Percentiles rank a stretch among this genome's conserved stretches.
These are phyloP conservation scores for Penaeus monodon DNA, from an alignment of 2,888 invertebrate species.

Conservation along the genomic window DNA sequence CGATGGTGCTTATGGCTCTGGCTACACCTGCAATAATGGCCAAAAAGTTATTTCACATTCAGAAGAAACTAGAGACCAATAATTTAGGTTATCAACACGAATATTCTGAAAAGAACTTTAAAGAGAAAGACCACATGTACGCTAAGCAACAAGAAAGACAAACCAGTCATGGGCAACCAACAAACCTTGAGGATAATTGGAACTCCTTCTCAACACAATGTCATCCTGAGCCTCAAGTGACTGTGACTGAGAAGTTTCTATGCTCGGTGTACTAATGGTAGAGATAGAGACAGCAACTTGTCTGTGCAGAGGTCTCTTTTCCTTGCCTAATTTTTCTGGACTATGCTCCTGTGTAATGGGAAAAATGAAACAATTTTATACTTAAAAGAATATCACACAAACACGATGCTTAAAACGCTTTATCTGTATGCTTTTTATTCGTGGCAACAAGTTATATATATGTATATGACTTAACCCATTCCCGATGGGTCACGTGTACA, in stretches of 20 bases:
- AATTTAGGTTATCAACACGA: too few species aligned
- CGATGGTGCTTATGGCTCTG: slow-evolving; percentile 67
- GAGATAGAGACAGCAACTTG: slow-evolving; percentile 54
- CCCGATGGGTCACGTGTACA: too few species aligned
- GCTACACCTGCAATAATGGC: slow-evolving; percentile 44
- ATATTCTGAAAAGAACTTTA: too few species aligned
- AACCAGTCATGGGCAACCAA: neutral
- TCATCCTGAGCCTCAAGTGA: slow-evolving; percentile 55
- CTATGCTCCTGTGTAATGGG: slow-evolving; percentile 9
- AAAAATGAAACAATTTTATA: neutral
- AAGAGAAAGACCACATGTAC: too few species aligned
- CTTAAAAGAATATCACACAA: neutral
- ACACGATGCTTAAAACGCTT: too few species aligned
- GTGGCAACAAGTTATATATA: too few species aligned
- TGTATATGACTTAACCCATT: too few species aligned
- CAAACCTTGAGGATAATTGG: slow-evolving; percentile 50
- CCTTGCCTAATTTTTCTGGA: slow-evolving; percentile 27
- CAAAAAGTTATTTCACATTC: too few species aligned
- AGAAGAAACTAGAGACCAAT: too few species aligned
- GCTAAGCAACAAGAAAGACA: too few species aligned
- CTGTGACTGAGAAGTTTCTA: slow-evolving; percentile 38
- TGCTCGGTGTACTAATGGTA: slow-evolving; percentile 37
- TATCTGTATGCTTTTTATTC: too few species aligned
- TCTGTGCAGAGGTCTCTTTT: slow-evolving; percentile 51
- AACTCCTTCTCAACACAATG: slow-evolving; percentile 50